phyloP scores from a whole-genome alignment of 2,797 vertebrate species.

The Crocidura indochinensis region DNA sequence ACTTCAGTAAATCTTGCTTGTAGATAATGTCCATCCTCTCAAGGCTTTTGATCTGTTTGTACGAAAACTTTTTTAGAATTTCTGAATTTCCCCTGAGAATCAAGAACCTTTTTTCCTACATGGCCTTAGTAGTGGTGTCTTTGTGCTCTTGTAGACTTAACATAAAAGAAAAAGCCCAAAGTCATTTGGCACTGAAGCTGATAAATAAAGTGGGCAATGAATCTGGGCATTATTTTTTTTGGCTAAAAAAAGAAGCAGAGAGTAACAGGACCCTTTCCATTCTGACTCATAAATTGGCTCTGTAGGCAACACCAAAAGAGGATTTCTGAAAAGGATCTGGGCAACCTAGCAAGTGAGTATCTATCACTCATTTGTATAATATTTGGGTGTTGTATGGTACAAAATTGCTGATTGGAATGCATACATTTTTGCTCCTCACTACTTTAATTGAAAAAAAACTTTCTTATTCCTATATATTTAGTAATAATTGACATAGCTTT shows the following conservation, averaged over 20 bases:
- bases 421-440: not conserved
- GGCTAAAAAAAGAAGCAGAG: constrained; percentile 70
- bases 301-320: constrained; percentile 68
- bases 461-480: not conserved
- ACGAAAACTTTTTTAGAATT: constrained; percentile 8
- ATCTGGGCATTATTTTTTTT: constrained; percentile 72
- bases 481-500: constrained; percentile 16
- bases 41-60: constrained; percentile 8
- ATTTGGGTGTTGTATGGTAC: not conserved
- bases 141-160: constrained; percentile 57
- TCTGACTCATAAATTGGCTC: constrained; percentile 67
- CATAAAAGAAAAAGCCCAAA: constrained; percentile 34
- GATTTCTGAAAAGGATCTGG: constrained; percentile 62
- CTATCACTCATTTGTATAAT: constrained; percentile 40
- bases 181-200: constrained; percentile 64
- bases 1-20: not conserved
- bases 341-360: not conserved
- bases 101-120: constrained; percentile 19
- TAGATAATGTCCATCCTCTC: not conserved
- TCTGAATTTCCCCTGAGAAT: constrained; percentile 61
- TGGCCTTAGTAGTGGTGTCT: constrained; percentile 65
- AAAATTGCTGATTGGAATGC: not conserved
- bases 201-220: constrained; percentile 59
- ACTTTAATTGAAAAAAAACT: constrained; percentile 28
- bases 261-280: constrained; percentile 50